Conservation (phyloP, 2,797 vertebrate species). For the Xyrichtys novacula region DNA sequence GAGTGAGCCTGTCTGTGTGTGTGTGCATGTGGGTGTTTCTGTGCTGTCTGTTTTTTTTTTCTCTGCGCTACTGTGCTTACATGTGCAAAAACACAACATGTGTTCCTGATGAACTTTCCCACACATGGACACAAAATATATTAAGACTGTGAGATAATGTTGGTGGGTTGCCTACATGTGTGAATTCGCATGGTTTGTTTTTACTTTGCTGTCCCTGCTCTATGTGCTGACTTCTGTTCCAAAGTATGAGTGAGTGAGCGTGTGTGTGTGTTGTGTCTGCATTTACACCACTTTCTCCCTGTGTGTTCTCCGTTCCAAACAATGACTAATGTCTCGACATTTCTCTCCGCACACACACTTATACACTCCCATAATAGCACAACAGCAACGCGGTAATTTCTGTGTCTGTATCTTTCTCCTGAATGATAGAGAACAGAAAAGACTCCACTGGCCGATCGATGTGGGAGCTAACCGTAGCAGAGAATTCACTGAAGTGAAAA, state of each 20-base stretch:
- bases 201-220: slow-evolving; percentile 8
- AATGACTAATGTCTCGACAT: slow-evolving; percentile 45
- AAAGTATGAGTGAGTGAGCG: slow-evolving; percentile 12
- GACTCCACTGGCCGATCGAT: slow-evolving; percentile 61
- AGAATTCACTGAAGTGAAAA: slow-evolving; percentile 53
- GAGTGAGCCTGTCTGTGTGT: slow-evolving; percentile 8
- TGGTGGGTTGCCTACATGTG: neutral
- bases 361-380: slow-evolving; percentile 9
- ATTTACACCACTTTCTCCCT: slow-evolving; percentile 24
- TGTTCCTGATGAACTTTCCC: slow-evolving; percentile 11
- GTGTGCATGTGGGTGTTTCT: neutral
- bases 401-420: slow-evolving; percentile 48
- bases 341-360: slow-evolving; percentile 9
- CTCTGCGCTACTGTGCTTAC: neutral
- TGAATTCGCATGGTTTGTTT: neutral
- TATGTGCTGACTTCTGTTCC: slow-evolving; percentile 1
- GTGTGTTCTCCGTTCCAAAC: slow-evolving; percentile 30
- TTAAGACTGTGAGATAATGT: slow-evolving; percentile 4
- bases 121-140: slow-evolving; percentile 22
- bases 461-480: slow-evolving; percentile 13
- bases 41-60: slow-evolving; percentile 9
- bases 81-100: neutral
- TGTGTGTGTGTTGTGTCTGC: neutral
- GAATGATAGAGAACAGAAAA: slow-evolving; percentile 59
- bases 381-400: slow-evolving; percentile 33